These are phyloP conservation scores for Epinephelus coioides DNA, from an alignment of 2,797 vertebrate genomes.

Conservation along the genomic window DNA sequence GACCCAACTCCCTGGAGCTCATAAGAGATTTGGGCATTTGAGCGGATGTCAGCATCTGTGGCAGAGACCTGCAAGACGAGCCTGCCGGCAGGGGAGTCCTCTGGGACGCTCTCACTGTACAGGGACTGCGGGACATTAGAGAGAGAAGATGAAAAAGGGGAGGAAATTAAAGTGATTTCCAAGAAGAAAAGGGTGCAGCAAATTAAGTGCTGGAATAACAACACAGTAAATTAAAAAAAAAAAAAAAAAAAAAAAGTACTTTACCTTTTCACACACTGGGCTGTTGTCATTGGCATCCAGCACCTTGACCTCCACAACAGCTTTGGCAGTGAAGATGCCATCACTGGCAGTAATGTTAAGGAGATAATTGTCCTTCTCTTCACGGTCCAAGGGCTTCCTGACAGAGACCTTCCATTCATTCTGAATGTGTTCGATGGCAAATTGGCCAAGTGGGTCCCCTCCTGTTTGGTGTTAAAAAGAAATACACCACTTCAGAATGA, in stretches of 20 bases:
- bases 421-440: constrained; percentile 94
- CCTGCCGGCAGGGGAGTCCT: constrained; percentile 92
- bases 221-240: not conserved
- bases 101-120: constrained; percentile 91
- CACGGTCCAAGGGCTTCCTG: constrained; percentile 94
- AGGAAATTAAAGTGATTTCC: constrained; percentile 25
- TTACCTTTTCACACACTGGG: constrained; percentile 96
- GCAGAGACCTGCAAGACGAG: constrained; percentile 94
- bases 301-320: constrained; percentile 97
- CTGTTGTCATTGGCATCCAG: constrained; percentile 98
- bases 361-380: constrained; percentile 95
- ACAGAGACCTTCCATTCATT: constrained; percentile 99
- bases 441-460: constrained; percentile 96
- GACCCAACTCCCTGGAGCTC: constrained; percentile 91
- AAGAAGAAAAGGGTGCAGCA: not conserved
- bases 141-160: not conserved
- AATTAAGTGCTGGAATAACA: constrained; percentile 3
- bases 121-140: constrained; percentile 81
- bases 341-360: constrained; percentile 98
- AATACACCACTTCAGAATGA: constrained; percentile 54
- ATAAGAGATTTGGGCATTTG: constrained; percentile 95
- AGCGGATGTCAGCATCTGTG: constrained; percentile 95
- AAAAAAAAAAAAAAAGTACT: not conserved
- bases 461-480: constrained; percentile 83
- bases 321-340: constrained; percentile 94